These are phyloP conservation scores for Hystrix cristata DNA, from an alignment of 2,113 vertebrate genomes.

Conservation along the genomic window DNA sequence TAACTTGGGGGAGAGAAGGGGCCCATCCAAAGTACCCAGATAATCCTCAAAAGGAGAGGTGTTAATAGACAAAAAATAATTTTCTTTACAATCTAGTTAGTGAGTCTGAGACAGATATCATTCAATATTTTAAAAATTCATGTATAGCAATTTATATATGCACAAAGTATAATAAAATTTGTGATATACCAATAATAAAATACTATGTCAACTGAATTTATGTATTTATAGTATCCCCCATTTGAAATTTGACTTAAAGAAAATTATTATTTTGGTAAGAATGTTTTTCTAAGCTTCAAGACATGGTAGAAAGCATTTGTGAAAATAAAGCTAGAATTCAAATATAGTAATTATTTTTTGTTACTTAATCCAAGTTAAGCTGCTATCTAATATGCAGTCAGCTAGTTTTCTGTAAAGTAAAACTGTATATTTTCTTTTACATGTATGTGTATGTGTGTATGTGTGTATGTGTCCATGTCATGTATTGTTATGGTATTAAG, in stretches of 20 bases:
- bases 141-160: not conserved
- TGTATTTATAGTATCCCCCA: not conserved
- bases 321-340: not conserved
- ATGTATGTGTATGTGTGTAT: not conserved
- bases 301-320: not conserved
- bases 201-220: not conserved
- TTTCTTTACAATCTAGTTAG: not conserved
- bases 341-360: not conserved
- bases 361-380: not conserved
- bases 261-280: not conserved
- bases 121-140: not conserved
- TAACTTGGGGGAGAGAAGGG: not conserved
- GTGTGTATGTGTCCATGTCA: not conserved
- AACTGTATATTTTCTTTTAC: not conserved
- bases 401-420: not conserved
- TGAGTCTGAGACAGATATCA: not conserved
- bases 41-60: not conserved
- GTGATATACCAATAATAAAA: not conserved
- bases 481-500: not conserved
- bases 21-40: not conserved
- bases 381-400: not conserved
- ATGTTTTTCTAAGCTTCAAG: not conserved
- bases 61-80: not conserved
- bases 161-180: not conserved
- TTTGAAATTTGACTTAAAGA: conserved; percentile 28